A percentile compares a stretch with the other conserved stretches of the same genome.
These are phyloP conservation scores for Lasius fuliginosus DNA, from an alignment of 2,888 invertebrate genomes.

Conservation along the genomic window DNA sequence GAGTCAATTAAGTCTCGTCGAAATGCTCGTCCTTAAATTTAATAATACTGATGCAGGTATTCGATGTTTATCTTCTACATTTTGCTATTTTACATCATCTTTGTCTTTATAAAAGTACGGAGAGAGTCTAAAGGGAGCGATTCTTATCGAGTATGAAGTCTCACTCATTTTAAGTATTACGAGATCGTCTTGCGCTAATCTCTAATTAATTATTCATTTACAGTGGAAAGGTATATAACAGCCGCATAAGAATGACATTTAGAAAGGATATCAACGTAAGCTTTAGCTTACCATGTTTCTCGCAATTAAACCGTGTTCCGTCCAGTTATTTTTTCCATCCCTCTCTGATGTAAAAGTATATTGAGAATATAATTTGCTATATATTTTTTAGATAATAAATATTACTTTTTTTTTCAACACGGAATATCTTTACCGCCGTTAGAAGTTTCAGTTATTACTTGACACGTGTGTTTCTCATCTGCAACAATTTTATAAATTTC, in stretches of 20 bases:
- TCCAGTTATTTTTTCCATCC: not conserved
- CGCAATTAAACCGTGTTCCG: not conserved
- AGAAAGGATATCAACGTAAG: not conserved
- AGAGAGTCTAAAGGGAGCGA: constrained; percentile 36
- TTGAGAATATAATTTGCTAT: not conserved
- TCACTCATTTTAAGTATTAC: constrained; percentile 47
- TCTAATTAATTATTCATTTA: constrained; percentile 32
- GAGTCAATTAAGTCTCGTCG: constrained; percentile 64
- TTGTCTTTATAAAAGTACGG: constrained; percentile 44
- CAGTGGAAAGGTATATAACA: constrained; percentile 22
- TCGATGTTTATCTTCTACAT: constrained; percentile 65
- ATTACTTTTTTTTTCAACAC: not conserved
- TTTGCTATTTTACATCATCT: constrained; percentile 38
- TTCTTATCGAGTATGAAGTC: constrained; percentile 34
- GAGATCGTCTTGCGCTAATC: constrained; percentile 1
- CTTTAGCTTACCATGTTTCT: not conserved
- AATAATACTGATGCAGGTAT: constrained; percentile 76
- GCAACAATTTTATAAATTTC: not conserved
- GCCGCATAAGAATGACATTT: constrained; percentile 9
- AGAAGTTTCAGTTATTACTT: not conserved
- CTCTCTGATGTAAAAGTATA: not conserved
- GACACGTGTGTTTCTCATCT: not conserved
- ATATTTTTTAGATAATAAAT: not conserved
- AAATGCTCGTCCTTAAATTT: constrained; percentile 61
- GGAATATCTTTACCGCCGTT: not conserved